phyloP scores from a whole-genome alignment of 2,113 vertebrate species.

The Myxocyprinus asiaticus region DNA sequence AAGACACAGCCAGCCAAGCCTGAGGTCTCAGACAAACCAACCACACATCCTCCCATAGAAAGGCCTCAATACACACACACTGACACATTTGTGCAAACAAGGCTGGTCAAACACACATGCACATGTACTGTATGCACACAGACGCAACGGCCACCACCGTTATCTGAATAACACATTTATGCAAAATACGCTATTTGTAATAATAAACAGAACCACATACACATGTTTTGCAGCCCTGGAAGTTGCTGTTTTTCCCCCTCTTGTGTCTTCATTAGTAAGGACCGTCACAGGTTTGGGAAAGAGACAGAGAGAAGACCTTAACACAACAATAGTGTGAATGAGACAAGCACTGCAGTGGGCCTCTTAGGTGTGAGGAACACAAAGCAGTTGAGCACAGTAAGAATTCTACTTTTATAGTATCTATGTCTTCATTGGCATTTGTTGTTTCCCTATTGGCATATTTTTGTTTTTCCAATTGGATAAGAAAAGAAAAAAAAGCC shows the following conservation, averaged over 20 bases:
- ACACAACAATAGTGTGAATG: slow-evolving; percentile 11
- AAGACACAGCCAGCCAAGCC: slow-evolving; percentile 28
- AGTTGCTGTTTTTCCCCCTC: neutral
- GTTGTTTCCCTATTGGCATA: no score
- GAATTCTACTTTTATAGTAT: no score
- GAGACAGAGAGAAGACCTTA: slow-evolving; percentile 11
- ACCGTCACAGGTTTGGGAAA: slow-evolving; percentile 13
- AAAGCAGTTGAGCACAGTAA: neutral
- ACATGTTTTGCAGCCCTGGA: slow-evolving; percentile 5
- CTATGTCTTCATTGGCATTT: no score
- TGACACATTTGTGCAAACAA: slow-evolving; percentile 26
- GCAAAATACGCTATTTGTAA: slow-evolving; percentile 26
- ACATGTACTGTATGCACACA: slow-evolving; percentile 19
- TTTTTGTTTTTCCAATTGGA: no score
- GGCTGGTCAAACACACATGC: slow-evolving; percentile 26
- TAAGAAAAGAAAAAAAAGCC: no score
- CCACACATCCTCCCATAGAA: slow-evolving; percentile 50
- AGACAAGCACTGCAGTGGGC: neutral
- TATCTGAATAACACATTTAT: slow-evolving; percentile 25
- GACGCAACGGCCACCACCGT: neutral
- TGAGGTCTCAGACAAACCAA: slow-evolving; percentile 34
- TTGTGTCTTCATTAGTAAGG: slow-evolving; percentile 31
- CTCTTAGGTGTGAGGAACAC: neutral
- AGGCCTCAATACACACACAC: slow-evolving; percentile 52
- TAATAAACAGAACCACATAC: slow-evolving; percentile 4